phyloP scores from a whole-genome alignment of 2,888 invertebrate species.

The Athalia circularis region DNA sequence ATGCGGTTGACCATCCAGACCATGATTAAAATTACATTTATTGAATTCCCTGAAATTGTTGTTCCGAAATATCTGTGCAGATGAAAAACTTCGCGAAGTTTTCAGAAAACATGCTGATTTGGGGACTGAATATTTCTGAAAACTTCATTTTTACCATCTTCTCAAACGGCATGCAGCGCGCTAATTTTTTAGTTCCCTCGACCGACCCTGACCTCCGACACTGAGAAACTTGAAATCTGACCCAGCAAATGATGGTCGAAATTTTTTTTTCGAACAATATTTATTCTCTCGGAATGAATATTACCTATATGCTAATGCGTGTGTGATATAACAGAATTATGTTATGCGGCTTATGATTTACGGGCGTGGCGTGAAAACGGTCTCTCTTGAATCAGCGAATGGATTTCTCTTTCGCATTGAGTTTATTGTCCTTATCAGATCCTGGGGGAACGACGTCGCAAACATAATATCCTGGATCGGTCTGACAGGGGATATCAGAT shows the following conservation, averaged over 20 bases:
- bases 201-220: neutral
- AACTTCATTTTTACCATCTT: too few relatives aligned
- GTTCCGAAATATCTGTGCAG: too few relatives aligned
- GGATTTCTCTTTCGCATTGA: slow-evolving; percentile 29
- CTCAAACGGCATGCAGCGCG: neutral
- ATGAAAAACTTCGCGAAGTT: too few relatives aligned
- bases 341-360: slow-evolving; percentile 22
- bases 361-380: neutral
- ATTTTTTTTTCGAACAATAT: neutral
- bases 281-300: too few relatives aligned
- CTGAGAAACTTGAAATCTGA: neutral
- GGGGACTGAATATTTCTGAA: too few relatives aligned
- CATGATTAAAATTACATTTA: too few relatives aligned
- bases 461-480: slow-evolving; percentile 41
- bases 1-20: too few relatives aligned
- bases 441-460: slow-evolving; percentile 40
- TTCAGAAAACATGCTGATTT: too few relatives aligned
- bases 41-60: too few relatives aligned
- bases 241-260: neutral
- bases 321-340: neutral
- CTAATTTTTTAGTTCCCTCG: slow-evolving; percentile 2
- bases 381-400: slow-evolving; percentile 29
- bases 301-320: neutral
- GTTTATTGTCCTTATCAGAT: slow-evolving; percentile 39
- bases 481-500: slow-evolving; percentile 42